A percentile compares a stretch with the other conserved stretches of the same genome.
Conservation (phyloP, 2,113 vertebrate genomes). For the Eulemur macaco region DNA sequence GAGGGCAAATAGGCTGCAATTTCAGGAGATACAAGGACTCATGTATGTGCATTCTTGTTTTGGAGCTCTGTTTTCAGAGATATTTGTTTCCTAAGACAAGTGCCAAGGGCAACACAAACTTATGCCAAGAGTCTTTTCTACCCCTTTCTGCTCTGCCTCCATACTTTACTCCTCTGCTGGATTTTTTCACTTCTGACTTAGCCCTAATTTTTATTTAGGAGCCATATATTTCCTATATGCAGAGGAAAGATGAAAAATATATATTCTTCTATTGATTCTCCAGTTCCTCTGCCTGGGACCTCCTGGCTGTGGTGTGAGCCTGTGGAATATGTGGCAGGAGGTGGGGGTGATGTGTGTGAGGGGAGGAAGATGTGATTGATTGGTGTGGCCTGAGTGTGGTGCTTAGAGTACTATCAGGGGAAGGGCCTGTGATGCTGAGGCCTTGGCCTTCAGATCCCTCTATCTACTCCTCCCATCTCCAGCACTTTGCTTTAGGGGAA, state of each 20-base stretch:
- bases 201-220: constrained; percentile 15
- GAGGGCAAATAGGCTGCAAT: not conserved
- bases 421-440: not conserved
- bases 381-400: not conserved
- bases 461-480: not conserved
- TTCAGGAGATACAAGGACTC: not conserved
- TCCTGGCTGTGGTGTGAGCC: not conserved
- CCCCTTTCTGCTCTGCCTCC: not conserved
- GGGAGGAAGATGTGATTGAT: not conserved
- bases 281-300: not conserved
- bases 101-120: not conserved
- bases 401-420: not conserved
- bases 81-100: not conserved
- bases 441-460: not conserved
- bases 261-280: not conserved
- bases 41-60: not conserved
- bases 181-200: constrained; percentile 25
- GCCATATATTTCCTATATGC: not conserved
- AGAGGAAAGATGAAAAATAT: constrained; percentile 6
- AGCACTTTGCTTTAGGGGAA: not conserved
- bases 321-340: not conserved
- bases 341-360: not conserved
- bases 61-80: not conserved
- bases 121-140: not conserved
- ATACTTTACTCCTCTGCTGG: not conserved